Conservation (phyloP, 2,888 invertebrate species). For the Diplolepis rosae region DNA sequence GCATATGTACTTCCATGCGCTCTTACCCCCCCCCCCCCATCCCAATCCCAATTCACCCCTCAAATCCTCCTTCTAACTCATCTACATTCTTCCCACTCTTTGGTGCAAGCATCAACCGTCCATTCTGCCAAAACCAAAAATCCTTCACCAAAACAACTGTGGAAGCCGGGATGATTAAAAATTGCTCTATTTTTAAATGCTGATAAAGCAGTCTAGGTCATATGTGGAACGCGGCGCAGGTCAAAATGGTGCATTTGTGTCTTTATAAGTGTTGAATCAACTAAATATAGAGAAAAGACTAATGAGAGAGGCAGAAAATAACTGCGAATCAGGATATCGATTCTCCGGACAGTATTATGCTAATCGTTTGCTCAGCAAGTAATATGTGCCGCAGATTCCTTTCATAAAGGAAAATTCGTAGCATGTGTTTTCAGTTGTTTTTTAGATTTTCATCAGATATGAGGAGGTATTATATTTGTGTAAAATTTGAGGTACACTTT, state of each 20-base stretch:
- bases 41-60: no score
- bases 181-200: slow-evolving; percentile 69
- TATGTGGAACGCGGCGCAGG: slow-evolving; percentile 13
- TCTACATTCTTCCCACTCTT: slow-evolving; percentile 32
- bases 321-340: slow-evolving; percentile 13
- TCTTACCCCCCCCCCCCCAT: slow-evolving; percentile 71
- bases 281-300: slow-evolving; percentile 26
- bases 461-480: no score
- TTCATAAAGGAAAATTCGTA: neutral
- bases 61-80: slow-evolving; percentile 57
- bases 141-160: slow-evolving; percentile 47
- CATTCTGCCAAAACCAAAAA: slow-evolving; percentile 7
- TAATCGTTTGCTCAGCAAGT: slow-evolving; percentile 17
- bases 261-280: slow-evolving; percentile 22
- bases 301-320: slow-evolving; percentile 12
- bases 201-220: slow-evolving; percentile 48
- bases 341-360: slow-evolving; percentile 25
- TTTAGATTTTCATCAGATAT: no score
- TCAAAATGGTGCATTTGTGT: slow-evolving; percentile 17
- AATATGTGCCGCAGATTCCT: neutral
- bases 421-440: no score
- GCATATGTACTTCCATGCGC: slow-evolving; percentile 78
- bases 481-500: no score
- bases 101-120: slow-evolving; percentile 4
- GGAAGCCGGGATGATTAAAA: slow-evolving; percentile 70